Base-by-base conservation (phyloP, 2,113 vertebrate species). In the Nesoenas mayeri region DNA sequence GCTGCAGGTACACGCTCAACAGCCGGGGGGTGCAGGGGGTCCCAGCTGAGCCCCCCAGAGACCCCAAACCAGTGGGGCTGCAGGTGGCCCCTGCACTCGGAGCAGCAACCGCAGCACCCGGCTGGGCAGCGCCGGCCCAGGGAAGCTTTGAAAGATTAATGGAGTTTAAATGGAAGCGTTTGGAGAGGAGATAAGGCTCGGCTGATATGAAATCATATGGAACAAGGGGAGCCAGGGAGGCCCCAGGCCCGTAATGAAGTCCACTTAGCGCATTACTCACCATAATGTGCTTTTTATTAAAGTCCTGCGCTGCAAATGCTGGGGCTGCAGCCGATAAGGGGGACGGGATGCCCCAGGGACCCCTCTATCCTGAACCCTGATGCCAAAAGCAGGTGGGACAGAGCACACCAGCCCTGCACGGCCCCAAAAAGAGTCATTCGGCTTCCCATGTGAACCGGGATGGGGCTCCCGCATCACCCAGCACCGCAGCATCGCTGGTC, bases 141-240 rank as follows among this genome's bases (percentile, higher is more conserved):
- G 48, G 81, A 88, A 89, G 70, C 88, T 95, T 75, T 89, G 81
- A 86, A 78, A 96, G 97, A 97, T 97, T 93, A 97, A 97, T 96
- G 58, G 94, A 93, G 92, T 95, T 96, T 97, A 97, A 97, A 97
- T 95, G 90, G 96, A 96, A 95, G 73, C 40, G 15, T 96, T 97
- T 84, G 93, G 95, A 96, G 91, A 84, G 90, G 85, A 97, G 97
- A 97, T 97, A 96, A 97, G 95, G 91, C 95, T 95, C 88, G 78
- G 90, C 95, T 93, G 95, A 96, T 96, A 97, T 7, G 91, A 97
- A 97, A 95, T 95, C 91, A 57, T 42, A 91, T 29, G 80, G 94
- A 95, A 96, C 93, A 89, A 80, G 26, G 38, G 89, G 87, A 93
- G 91, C 58, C 95, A 60, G 81, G 85, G 94, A 96, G 91, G 93